These are phyloP conservation scores for Pissodes strobi DNA, from an alignment of 1,140 invertebrate species.

Conservation along the genomic window DNA sequence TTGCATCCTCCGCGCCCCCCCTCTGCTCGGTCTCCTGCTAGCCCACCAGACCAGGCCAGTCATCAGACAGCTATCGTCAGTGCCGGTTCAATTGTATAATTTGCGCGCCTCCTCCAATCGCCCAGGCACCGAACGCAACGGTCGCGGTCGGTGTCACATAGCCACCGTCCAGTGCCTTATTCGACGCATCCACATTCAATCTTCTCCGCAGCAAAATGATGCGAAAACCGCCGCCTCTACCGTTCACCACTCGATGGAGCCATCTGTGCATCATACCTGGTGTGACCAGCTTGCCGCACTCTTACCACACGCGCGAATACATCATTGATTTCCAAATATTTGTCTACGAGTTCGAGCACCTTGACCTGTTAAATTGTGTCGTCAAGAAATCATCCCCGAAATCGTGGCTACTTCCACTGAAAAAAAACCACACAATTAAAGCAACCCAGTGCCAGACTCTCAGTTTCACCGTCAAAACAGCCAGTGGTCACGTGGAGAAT, in stretches of 20 bases:
- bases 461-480: no score
- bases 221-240: background rate
- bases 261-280: background rate
- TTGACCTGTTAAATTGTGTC: background rate
- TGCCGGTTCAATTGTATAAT: background rate
- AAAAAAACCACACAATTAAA: background rate
- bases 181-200: background rate
- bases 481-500: no score
- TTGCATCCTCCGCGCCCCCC: background rate
- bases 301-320: background rate
- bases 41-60: background rate
- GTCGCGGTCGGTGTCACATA: background rate
- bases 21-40: background rate
- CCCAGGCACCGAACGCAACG: background rate
- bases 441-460: background rate
- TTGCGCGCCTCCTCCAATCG: background rate
- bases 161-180: background rate
- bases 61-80: background rate
- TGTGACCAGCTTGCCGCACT: background rate
- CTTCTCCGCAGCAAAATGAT: background rate
- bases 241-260: background rate
- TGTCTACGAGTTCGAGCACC: background rate
- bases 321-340: background rate
- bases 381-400: background rate
- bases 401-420: background rate